phyloP scores from a whole-genome alignment of 2,113 vertebrate genomes.

The Calonectris borealis region DNA sequence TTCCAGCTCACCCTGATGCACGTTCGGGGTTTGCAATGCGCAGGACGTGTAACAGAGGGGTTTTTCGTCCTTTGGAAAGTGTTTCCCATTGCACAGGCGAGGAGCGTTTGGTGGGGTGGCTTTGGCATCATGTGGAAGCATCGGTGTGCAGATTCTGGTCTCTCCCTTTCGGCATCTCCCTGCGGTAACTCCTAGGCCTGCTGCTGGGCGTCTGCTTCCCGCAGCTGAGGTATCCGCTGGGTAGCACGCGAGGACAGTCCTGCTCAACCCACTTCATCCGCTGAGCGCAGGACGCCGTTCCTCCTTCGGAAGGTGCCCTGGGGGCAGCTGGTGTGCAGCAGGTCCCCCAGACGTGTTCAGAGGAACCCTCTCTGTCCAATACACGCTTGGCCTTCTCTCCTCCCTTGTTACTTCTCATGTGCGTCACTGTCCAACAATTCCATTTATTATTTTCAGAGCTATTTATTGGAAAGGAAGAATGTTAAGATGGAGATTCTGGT shows the following conservation, averaged over 20 bases:
- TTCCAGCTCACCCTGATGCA: no score
- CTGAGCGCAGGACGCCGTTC: neutral
- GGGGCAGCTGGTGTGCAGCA: neutral
- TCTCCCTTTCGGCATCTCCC: neutral
- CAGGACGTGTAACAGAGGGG: rapidly evolving
- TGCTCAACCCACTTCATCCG: rapidly evolving
- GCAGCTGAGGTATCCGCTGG: rapidly evolving
- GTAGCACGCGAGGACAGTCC: rapidly evolving
- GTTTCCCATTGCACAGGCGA: neutral
- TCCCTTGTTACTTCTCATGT: neutral
- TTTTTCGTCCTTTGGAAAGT: neutral
- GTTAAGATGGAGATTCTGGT: neutral
- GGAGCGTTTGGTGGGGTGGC: neutral
- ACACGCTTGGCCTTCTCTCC: rapidly evolving
- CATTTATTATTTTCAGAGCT: neutral
- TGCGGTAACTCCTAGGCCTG: neutral
- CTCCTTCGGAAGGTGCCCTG: neutral
- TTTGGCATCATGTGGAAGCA: rapidly evolving
- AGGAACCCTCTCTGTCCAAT: neutral
- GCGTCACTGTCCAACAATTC: neutral
- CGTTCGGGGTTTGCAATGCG: neutral
- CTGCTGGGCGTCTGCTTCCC: neutral
- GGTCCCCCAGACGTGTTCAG: rapidly evolving
- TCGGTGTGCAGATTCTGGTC: rapidly evolving
- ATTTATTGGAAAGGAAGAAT: neutral